phyloP scores from a whole-genome alignment of 2,888 invertebrate species.

The Dynastes maya region DNA sequence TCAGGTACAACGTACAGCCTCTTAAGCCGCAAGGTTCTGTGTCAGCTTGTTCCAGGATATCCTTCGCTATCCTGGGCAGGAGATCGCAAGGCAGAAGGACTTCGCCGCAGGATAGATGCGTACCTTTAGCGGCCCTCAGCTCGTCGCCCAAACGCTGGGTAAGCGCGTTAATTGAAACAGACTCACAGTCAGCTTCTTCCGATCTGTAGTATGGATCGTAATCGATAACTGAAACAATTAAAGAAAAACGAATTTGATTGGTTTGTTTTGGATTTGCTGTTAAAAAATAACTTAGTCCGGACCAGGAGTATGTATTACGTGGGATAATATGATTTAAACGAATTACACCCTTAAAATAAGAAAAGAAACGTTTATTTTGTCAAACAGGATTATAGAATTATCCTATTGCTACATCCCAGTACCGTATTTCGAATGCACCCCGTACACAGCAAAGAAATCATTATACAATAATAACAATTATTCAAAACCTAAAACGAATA shows the following conservation, averaged over 20 bases:
- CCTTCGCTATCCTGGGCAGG: constrained; percentile 83
- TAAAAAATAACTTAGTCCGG: background rate
- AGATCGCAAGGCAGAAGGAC: constrained; percentile 89
- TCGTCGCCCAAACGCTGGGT: constrained; percentile 85
- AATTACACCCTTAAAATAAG: too few species aligned
- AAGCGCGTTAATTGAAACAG: constrained; percentile 79
- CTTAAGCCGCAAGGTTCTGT: constrained; percentile 91
- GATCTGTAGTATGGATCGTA: constrained; percentile 65
- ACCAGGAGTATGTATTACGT: too few species aligned
- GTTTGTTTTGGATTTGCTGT: background rate
- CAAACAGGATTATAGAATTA: too few species aligned
- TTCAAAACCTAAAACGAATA: too few species aligned
- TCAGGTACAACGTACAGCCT: constrained; percentile 88
- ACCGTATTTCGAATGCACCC: too few species aligned
- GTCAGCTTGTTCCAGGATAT: constrained; percentile 86
- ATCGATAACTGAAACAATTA: constrained; percentile 66
- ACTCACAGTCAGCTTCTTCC: constrained; percentile 65
- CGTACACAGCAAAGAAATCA: too few species aligned
- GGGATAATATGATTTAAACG: too few species aligned
- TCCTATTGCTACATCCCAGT: too few species aligned
- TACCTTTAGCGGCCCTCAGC: constrained; percentile 85
- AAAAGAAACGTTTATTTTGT: too few species aligned
- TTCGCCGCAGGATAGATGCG: constrained; percentile 87
- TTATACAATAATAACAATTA: too few species aligned
- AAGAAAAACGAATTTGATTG: constrained; percentile 44